phyloP scores from a whole-genome alignment of 1,140 invertebrate genomes.

The Papilio aristodemus region DNA sequence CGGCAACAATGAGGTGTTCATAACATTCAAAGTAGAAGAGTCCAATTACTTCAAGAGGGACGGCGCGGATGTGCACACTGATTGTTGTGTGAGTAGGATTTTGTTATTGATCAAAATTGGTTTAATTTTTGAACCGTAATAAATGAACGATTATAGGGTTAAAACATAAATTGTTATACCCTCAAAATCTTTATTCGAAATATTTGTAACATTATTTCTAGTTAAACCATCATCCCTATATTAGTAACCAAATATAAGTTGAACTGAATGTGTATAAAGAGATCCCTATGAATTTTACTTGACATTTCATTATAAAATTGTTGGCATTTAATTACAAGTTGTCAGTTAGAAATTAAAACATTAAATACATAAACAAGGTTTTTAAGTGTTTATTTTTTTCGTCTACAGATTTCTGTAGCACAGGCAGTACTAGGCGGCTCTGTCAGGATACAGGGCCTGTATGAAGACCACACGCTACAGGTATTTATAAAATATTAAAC shows the following conservation, averaged over 20 bases:
- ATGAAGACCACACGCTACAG: constrained; percentile 95
- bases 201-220: too few species aligned
- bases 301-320: background rate
- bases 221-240: too few species aligned
- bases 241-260: too few species aligned
- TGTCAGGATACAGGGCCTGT: constrained; percentile 94
- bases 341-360: too few species aligned
- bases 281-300: too few species aligned
- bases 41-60: constrained; percentile 96
- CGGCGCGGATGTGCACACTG: constrained; percentile 96
- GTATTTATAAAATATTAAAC: constrained; percentile 68
- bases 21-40: constrained; percentile 95
- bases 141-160: too few species aligned
- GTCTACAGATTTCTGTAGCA: constrained; percentile 87
- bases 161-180: too few species aligned
- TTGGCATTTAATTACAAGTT: too few species aligned
- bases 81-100: constrained; percentile 81
- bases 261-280: too few species aligned
- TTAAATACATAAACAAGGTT: too few species aligned
- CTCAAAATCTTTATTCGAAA: too few species aligned
- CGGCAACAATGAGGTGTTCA: constrained; percentile 94
- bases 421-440: constrained; percentile 97
- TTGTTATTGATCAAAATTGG: constrained; percentile 29
- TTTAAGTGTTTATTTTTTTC: constrained; percentile 38
- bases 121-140: background rate